Conservation (phyloP, 2,113 vertebrate genomes). For the Etia nguti region DNA sequence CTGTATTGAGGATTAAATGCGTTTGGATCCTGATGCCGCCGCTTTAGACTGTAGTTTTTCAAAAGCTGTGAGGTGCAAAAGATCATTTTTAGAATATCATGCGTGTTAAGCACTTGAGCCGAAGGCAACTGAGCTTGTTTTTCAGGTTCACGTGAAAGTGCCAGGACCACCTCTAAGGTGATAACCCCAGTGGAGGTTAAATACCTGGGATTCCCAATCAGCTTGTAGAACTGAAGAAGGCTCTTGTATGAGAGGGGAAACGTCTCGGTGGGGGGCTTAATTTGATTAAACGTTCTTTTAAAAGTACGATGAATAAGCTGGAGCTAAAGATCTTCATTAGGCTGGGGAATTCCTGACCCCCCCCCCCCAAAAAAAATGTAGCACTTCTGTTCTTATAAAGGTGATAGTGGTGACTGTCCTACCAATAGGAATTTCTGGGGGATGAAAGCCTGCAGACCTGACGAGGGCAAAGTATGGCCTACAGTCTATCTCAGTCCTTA, state of each 20-base stretch:
- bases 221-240: not conserved
- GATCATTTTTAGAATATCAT: not conserved
- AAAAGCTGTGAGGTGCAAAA: not conserved
- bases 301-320: not conserved
- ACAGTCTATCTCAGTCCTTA: too few relatives aligned
- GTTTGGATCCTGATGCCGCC: not conserved
- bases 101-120: not conserved
- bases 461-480: too few relatives aligned
- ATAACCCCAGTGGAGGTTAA: not conserved
- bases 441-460: too few relatives aligned
- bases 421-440: too few relatives aligned
- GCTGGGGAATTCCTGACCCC: too few relatives aligned
- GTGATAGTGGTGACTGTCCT: too few relatives aligned
- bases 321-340: not conserved
- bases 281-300: not conserved
- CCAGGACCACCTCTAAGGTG: not conserved
- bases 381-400: too few relatives aligned
- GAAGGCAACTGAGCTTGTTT: not conserved
- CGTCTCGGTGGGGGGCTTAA: not conserved
- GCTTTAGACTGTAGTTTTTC: not conserved
- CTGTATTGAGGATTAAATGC: not conserved
- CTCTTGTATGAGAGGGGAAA: not conserved
- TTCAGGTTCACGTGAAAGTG: not conserved
- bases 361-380: too few relatives aligned
- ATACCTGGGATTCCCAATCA: not conserved